A percentile compares a stretch with the other conserved stretches of the same genome.
Evolutionary conservation across 2,797 vertebrate species (phyloP).

Genomic region (Adelosebastes latens): DNA sequence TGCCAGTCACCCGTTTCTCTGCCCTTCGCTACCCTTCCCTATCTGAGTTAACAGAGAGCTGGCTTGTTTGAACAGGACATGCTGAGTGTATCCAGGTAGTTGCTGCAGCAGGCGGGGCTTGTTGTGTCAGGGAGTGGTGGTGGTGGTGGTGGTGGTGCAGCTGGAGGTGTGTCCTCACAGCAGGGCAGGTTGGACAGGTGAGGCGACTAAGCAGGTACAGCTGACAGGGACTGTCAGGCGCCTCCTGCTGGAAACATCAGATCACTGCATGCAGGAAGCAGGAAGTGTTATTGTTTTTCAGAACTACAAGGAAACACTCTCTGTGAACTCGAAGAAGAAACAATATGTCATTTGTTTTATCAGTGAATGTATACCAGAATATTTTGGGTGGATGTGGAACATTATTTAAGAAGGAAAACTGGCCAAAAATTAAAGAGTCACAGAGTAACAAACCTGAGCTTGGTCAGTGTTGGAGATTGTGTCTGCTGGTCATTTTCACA

Average conservation of each 20-base stretch:
- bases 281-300: not conserved
- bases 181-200: conserved; percentile 79
- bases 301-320: not conserved
- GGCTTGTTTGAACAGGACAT: conserved; percentile 72
- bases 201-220: conserved; percentile 50
- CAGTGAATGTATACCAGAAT: not conserved
- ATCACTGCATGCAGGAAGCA: conserved; percentile 1
- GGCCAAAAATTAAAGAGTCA: too few species aligned
- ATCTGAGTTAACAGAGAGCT: conserved; percentile 41
- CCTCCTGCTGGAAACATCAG: conserved; percentile 69
- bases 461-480: too few species aligned
- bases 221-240: conserved; percentile 29
- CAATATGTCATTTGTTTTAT: not conserved
- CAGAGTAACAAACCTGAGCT: too few species aligned
- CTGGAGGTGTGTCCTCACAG: conserved; percentile 52
- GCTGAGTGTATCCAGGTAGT: conserved; percentile 59
- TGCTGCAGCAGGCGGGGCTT: conserved; percentile 52
- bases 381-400: too few species aligned
- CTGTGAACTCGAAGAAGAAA: not conserved
- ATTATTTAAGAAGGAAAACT: too few species aligned
- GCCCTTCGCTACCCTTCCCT: conserved; percentile 38
- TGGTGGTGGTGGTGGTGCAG: not conserved
- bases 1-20: conserved; percentile 22
- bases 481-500: too few species aligned
- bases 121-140: conserved; percentile 43